Base-by-base conservation (phyloP, 2,888 invertebrate genomes). In the Synergus laeviventris region DNA sequence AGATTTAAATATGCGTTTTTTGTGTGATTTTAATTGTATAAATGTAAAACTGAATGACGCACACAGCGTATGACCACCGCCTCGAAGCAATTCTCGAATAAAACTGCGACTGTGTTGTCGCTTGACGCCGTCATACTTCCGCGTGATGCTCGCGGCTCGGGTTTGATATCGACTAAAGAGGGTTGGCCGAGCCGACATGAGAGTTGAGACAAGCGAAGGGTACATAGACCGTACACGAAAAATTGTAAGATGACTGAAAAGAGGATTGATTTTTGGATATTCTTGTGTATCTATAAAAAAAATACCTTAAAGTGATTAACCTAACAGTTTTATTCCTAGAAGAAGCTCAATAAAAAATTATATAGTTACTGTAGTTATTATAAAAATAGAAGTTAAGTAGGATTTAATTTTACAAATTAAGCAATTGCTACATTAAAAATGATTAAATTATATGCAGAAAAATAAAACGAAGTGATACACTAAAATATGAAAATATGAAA, bases 131-230 rank as follows among this genome's bases (percentile, higher is more conserved):
- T 78, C 77, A 64, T 74, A 74, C 76, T 74, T 70, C 49, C 49
- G 49, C 45, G 66, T 70, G 24, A 45, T 76, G 74, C 81, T 78
- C 76, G 80, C 79, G 76, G 56, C 80, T 82, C 80, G 84, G 81
- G 86, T 84, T 80, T 83, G 86, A 86, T 90, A 90, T 90, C 88
- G 89, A 89, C 89, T 88, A 84, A 86, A 85, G 82, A 83, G 87
- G 86, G 86, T 85, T 84, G 86, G 80, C 84, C 81, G 84, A 85
- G 80, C 84, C 81, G 81, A 80, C 80, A 83, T 31, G 31, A 31
- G 31, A 31, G 31, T 75, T 76, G 82, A 77, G 79, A 79, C 70
- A 36, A 70, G 60, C 74, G 79, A 82, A 83, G 83, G 82, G 84
- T 81, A n/a, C n/a, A n/a, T n/a, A 80, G 82, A 79, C 81, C 31